Evolutionary conservation across 2,113 vertebrate species (phyloP).

Genomic region (Narcine bancroftii): DNA sequence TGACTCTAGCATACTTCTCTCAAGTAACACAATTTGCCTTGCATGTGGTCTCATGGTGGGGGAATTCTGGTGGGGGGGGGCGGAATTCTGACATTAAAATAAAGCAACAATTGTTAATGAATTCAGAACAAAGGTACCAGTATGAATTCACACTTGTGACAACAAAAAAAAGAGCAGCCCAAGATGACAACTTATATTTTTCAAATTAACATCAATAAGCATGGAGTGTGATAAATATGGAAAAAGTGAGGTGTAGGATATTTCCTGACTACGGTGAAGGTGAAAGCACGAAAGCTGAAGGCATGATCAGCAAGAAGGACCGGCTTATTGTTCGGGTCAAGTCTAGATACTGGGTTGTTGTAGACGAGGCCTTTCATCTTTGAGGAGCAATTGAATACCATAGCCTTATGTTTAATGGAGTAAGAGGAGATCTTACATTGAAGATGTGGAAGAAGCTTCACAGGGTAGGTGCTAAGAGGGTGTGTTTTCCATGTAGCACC

Average conservation of each 20-base stretch:
- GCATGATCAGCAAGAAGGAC: too few species aligned
- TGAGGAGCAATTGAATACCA: too few species aligned
- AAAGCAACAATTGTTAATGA: not conserved
- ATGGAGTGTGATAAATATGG: not conserved
- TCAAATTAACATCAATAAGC: not conserved
- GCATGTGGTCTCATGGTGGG: not conserved
- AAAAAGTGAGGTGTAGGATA: not conserved
- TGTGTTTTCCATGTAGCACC: too few species aligned
- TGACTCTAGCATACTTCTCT: not conserved
- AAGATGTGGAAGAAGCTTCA: too few species aligned
- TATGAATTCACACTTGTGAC: not conserved
- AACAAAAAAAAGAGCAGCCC: not conserved
- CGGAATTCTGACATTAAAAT: slow-evolving; percentile 21
- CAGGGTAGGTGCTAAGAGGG: too few species aligned
- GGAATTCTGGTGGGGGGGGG: not conserved
- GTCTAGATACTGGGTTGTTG: too few species aligned
- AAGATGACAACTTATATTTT: not conserved
- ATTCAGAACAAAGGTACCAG: slow-evolving; percentile 13
- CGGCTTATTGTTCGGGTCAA: too few species aligned
- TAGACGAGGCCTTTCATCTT: too few species aligned
- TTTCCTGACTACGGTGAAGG: too few species aligned
- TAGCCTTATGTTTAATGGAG: too few species aligned
- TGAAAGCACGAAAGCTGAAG: too few species aligned
- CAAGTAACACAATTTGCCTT: not conserved
- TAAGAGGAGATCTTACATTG: too few species aligned